Conservation (phyloP, 2,113 vertebrate genomes). For the Pampusana beccarii region DNA sequence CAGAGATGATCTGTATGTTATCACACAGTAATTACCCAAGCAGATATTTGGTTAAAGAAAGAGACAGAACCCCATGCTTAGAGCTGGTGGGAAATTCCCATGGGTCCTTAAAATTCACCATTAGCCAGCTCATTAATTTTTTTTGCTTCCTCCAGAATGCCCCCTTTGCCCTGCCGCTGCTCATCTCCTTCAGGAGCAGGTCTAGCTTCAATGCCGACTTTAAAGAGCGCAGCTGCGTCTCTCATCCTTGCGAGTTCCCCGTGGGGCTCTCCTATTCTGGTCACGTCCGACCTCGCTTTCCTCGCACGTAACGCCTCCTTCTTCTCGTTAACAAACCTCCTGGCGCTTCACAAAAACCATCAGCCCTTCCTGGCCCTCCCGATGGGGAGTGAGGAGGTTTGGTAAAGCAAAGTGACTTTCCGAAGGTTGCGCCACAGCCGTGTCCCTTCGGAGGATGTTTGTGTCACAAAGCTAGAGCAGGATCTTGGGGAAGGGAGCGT, state of each 20-base stretch:
- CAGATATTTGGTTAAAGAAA: background rate
- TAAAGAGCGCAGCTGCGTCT: constrained; percentile 15
- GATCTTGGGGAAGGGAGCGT: background rate
- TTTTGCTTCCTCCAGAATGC: background rate
- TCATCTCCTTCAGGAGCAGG: background rate
- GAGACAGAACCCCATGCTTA: background rate
- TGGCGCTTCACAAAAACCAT: background rate
- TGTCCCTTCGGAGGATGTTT: accelerated
- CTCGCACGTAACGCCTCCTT: background rate
- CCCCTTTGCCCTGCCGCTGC: background rate
- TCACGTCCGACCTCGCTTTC: constrained; percentile 37
- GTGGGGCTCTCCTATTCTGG: constrained; percentile 45
- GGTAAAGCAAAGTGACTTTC: background rate
- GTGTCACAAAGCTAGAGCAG: background rate
- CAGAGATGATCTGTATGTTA: background rate
- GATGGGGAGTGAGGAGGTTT: background rate
- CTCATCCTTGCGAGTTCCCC: background rate
- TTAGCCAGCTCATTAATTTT: background rate
- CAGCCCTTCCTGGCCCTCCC: background rate
- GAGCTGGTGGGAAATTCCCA: background rate
- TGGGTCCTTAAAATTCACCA: background rate
- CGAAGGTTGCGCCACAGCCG: background rate
- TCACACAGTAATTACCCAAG: background rate
- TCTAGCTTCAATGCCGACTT: background rate
- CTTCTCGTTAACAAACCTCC: background rate